Evolutionary conservation across 2,797 vertebrate species (phyloP), one percentile per base, ranked within the genome.

Genomic region (Protosalanx chinensis): DNA sequence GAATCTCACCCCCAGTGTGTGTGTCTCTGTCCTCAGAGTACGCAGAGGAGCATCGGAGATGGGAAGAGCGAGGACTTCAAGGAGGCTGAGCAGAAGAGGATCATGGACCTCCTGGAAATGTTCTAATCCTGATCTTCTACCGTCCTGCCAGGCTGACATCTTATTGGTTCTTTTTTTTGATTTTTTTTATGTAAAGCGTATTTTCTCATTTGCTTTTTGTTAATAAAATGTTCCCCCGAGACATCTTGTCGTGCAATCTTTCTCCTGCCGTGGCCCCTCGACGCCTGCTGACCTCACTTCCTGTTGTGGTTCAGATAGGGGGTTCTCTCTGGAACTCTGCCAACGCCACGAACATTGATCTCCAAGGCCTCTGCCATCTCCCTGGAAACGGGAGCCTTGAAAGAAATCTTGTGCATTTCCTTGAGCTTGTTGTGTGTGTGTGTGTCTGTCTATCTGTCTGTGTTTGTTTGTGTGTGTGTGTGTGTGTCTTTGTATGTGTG

Each of bases 31-130:
- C 72, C 79, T 2, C 91, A 99, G 98, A 99, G 83, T 98, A 98
- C 0, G 94, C 95, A 0, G 98, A 99, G n/a, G 89, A 99, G 95
- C 91, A 96, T 99, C 6, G 97, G 98, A 0, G 96, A 98, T 0
- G 96, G 96, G 59, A 97, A 97, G 87, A 96, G 89, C 56, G 94
- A 95, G 0, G 98, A 99, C 81, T 98, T 95, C 81, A 95, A 93
- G 78, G 96, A 97, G 77, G 93, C 88, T 0, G 98, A 99, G 86
- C 93, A 96, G 82, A 98, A 98, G 85, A 93, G 96, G 82, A 94
- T 99, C 85, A 91, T 97, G 92, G 95, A 95, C 60, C 91, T 99
- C 41, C 85, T 96, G 72, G 97, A 99, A 77, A 96, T 91, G 77
- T 97, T 99, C 91, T 99, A 90, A 91, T 57, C 18, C 53, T 56